Conservation (phyloP, 2,888 invertebrate species). For the Ophion obscuratus region DNA sequence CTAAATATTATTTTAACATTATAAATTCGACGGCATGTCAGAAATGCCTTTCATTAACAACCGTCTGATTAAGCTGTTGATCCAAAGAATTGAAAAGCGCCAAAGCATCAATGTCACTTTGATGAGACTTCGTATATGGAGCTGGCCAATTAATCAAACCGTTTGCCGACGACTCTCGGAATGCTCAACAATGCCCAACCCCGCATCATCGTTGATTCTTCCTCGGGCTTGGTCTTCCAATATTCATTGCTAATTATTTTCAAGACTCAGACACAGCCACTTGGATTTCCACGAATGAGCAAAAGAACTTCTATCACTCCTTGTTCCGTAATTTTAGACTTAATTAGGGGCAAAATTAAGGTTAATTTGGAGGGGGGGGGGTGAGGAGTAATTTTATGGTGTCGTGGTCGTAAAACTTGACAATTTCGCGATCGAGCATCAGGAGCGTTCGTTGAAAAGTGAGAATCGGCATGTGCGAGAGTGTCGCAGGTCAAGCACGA, state of each 20-base stretch:
- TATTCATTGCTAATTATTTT: not conserved
- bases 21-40: no score
- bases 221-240: not conserved
- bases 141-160: not conserved
- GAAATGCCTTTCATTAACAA: not conserved
- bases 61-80: not conserved
- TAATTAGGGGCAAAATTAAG: not conserved
- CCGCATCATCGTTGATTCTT: not conserved
- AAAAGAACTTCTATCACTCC: slow-evolving; percentile 13
- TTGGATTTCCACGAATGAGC: slow-evolving; percentile 12
- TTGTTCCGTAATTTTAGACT: not conserved
- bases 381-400: no score
- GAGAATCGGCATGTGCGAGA: not conserved
- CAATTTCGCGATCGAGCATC: not conserved
- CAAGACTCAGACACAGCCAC: not conserved
- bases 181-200: not conserved
- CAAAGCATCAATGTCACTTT: slow-evolving; percentile 2
- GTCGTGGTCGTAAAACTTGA: not conserved
- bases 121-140: not conserved
- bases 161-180: not conserved
- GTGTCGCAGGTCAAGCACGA: slow-evolving; percentile 43
- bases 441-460: not conserved
- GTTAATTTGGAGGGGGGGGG: no score
- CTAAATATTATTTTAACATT: no score
- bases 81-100: not conserved